Base-by-base conservation (phyloP, 2,888 invertebrate species). In the Lepetodrilus schrolli region DNA sequence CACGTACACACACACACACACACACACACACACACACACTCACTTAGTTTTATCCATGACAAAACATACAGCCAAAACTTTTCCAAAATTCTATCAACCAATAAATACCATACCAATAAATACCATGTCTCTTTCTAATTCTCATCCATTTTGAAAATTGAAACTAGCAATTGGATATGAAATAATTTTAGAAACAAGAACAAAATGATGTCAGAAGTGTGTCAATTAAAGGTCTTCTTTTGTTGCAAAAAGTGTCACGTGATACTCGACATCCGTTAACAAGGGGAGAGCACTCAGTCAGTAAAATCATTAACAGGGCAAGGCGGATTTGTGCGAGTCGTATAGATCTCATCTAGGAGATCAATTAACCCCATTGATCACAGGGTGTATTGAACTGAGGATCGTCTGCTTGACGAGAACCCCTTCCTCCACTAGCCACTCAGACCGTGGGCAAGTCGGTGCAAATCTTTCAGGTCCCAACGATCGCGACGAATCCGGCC, bases 381-480 rank as follows among this genome's bases (percentile, higher is more conserved):
- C 30, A 17, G 30, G 58, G 58, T 2, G 30, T 58, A 58, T 58
- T 34, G 58, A 58, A 58, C 58, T 30, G n/a, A 30, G 58, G 34
- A 26, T 4, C 43, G 17, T 26, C 58, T n/a, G 58, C 58, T 58
- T 26, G 58, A 17, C 26, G 34, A 7, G 34, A 34, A n/a, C 58
- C 30, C 58, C 58, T 30, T 58, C 58, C 26, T 17, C 23, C 17
- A 58, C 58, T 58, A 30, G 17, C 47, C 68, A 43, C 68, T 68
- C 34, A 23, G 23, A 47, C 10, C 47, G 4, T 47, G 47, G 68
- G 21, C 23, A 23, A 68, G 47, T 47, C 23, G 47, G 68, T 68
- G 43, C 68, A 68, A 68, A 43, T 68, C 68, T 68, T 68, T 68
- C 43, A 68, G 13, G 43, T 21, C 43, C 13, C 30, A 68, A 68